Evolutionary conservation across 1,140 invertebrate species (phyloP).

Genomic region (Drosophila subpulchrella): DNA sequence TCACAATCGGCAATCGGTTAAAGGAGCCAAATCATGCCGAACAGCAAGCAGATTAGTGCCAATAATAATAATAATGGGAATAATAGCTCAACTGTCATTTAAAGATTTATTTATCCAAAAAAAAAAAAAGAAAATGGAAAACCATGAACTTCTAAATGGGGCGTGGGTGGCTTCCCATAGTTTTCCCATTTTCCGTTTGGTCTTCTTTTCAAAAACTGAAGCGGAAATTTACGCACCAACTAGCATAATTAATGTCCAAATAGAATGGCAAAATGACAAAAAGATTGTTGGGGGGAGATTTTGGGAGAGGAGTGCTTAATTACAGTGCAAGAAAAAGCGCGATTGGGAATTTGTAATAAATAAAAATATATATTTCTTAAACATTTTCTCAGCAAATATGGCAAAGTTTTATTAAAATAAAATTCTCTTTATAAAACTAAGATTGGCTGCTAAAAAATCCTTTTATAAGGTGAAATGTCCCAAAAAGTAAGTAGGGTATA

Average conservation of each 20-base stretch:
- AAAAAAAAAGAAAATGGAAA: not conserved
- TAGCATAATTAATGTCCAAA: conserved; percentile 62
- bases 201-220: conserved; percentile 18
- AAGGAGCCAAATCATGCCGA: conserved; percentile 49
- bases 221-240: conserved; percentile 60
- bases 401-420: no score
- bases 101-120: conserved; percentile 24
- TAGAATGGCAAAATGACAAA: conserved; percentile 45
- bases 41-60: conserved; percentile 69
- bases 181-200: conserved; percentile 18
- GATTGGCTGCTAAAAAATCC: no score
- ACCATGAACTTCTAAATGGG: not conserved
- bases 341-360: no score
- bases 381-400: no score
- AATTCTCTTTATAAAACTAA: no score
- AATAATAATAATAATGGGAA: conserved; percentile 58
- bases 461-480: no score
- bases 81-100: conserved; percentile 56
- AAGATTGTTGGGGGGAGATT: conserved; percentile 10
- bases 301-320: not conserved
- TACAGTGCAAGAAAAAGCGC: conserved; percentile 1
- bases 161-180: not conserved
- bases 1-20: conserved; percentile 73
- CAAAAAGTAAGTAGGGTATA: no score
- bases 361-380: no score